These are phyloP conservation scores for Caranx melampygus DNA, from an alignment of 2,113 vertebrate genomes.

Conservation along the genomic window DNA sequence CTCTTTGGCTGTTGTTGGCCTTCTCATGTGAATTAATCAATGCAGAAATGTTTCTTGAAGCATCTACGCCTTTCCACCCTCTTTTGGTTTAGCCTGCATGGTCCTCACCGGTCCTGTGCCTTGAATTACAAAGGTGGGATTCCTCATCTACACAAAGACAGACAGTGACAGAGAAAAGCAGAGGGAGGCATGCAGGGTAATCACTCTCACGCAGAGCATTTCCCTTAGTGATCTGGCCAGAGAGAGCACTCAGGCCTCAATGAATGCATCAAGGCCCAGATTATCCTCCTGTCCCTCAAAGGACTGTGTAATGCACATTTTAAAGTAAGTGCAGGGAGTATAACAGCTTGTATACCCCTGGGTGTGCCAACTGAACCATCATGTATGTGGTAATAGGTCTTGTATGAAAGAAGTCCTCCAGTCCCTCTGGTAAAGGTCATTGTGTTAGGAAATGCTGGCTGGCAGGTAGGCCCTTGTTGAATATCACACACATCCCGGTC, in stretches of 20 bases:
- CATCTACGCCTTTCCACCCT: not conserved
- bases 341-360: conserved; percentile 22
- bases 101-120: not conserved
- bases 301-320: conserved; percentile 41
- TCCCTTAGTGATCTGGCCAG: conserved; percentile 43
- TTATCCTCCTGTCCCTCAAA: conserved; percentile 43
- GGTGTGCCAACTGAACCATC: conserved; percentile 33
- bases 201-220: conserved; percentile 58
- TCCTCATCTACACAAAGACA: conserved; percentile 24
- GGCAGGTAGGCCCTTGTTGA: conserved; percentile 8
- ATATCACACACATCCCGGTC: conserved; percentile 23
- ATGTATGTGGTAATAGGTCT: conserved; percentile 18
- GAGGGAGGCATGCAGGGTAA: not conserved
- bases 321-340: conserved; percentile 37
- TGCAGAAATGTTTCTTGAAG: conserved; percentile 47
- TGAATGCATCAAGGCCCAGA: conserved; percentile 54
- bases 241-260: conserved; percentile 45
- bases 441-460: not conserved
- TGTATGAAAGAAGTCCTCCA: conserved; percentile 24
- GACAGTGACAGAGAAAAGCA: conserved; percentile 17
- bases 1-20: conserved; percentile 40
- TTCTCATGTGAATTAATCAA: conserved; percentile 55
- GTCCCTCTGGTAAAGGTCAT: conserved; percentile 3
- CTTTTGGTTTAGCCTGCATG: not conserved
- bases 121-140: not conserved